Base-by-base conservation (phyloP, 2,888 invertebrate genomes). In the Monopis laevigella region DNA sequence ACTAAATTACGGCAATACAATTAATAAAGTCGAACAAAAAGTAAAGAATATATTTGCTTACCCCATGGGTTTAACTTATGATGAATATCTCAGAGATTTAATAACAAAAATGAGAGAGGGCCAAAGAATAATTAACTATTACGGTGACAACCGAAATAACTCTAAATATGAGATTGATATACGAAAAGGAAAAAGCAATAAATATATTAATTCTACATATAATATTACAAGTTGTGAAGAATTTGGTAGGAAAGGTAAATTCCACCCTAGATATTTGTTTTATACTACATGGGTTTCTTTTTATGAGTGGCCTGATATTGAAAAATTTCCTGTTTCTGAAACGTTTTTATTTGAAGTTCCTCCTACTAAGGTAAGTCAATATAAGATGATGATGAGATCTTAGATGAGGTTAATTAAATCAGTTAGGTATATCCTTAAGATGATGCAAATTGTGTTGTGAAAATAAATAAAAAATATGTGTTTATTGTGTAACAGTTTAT, bases 221-320 rank as follows among this genome's bases (percentile, higher is more conserved):
- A 21, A 21, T 21, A 21, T 21, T 7, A 69, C 71, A 0, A 63
- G 57, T 1, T 74, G 73, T 43, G 58, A 63, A 2, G 58, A 73
- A 40, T 71, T 72, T 39, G 59, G 49, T 0, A 57, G 50, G 21
- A 51, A 50, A 14, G 48, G 57, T 0, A 41, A 52, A 1, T 70
- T 71, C 45, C 58, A 64, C 41, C 71, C 69, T 0, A 56, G 58
- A 32, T 64, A 71, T 35, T 53, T 73, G 13, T 49, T 70, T 0
- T 50, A 65, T 28, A 46, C 62, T 2, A 52, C 58, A 13, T 74
- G 73, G 73, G 50, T 65, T 1, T 70, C 73, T 3, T 73, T 73
- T 50, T 73, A 57, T 35, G 43, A 62, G 14, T 74, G 73, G 73
- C 51, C 60, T n/a, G 7, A n/a, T 3, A 11, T n/a, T 42, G 2